Conservation (phyloP, 2,888 invertebrate genomes). For the Protula sp. region DNA sequence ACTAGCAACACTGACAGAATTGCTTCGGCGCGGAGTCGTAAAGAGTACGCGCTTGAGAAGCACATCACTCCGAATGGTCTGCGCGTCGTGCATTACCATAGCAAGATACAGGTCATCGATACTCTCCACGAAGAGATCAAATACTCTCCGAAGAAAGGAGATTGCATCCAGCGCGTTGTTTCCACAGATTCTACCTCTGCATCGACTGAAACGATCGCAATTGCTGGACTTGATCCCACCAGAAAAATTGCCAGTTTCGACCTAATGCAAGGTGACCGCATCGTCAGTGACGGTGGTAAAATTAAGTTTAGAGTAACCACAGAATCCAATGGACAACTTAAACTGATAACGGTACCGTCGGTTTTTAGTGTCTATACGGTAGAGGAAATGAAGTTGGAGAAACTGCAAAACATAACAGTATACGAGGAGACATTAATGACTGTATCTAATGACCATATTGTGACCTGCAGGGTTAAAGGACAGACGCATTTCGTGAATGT, state of each 20-base stretch:
- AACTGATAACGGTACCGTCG: neutral
- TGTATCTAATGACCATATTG: neutral
- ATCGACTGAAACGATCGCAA: neutral
- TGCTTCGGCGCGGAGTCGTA: neutral
- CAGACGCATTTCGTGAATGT: neutral
- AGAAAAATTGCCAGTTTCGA: too few relatives aligned
- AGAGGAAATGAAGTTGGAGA: neutral
- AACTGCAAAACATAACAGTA: neutral
- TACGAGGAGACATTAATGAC: neutral
- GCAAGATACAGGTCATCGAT: neutral
- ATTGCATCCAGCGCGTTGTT: neutral
- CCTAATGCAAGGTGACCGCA: neutral
- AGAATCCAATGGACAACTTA: neutral
- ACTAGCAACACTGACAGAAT: neutral
- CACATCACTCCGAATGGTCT: neutral
- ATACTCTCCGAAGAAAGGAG: constrained; percentile 1
- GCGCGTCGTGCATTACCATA: neutral
- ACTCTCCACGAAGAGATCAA: neutral
- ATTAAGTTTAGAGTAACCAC: neutral
- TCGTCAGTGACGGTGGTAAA: neutral
- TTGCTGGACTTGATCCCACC: neutral
- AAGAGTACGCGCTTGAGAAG: neutral
- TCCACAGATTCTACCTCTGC: neutral
- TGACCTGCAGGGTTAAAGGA: neutral
- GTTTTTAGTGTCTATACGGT: neutral